A percentile compares a stretch with the other conserved stretches of the same genome.
Conservation (phyloP, 2,888 invertebrate species). For the Drosophila merina region DNA sequence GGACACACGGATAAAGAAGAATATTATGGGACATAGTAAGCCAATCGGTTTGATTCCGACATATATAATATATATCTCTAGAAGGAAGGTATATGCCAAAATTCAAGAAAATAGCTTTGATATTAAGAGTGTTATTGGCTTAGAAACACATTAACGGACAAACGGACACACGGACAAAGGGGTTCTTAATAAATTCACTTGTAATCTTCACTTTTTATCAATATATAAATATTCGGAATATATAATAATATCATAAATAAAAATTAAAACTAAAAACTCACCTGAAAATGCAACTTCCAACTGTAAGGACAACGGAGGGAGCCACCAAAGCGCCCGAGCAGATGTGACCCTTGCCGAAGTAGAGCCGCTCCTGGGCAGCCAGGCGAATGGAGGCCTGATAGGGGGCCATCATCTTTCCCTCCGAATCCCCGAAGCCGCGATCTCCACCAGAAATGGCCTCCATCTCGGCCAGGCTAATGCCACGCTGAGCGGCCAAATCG, state of each 20-base stretch:
- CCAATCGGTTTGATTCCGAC: too few species aligned
- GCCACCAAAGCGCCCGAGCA: slow-evolving; percentile 81
- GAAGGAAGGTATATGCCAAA: too few species aligned
- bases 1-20: too few species aligned
- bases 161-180: too few species aligned
- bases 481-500: slow-evolving; percentile 47
- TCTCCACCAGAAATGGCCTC: slow-evolving; percentile 13
- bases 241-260: neutral
- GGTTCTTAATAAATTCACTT: too few species aligned
- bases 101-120: too few species aligned
- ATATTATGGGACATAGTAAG: too few species aligned
- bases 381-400: slow-evolving; percentile 82
- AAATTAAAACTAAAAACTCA: slow-evolving; percentile 49
- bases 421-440: neutral
- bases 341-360: slow-evolving; percentile 81
- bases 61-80: too few species aligned
- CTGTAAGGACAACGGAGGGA: slow-evolving; percentile 78
- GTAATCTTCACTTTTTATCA: too few species aligned
- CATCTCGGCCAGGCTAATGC: slow-evolving; percentile 41
- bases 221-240: too few species aligned
- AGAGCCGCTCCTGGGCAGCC: slow-evolving; percentile 56
- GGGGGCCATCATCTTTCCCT: slow-evolving; percentile 37
- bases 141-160: too few species aligned
- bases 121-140: too few species aligned
- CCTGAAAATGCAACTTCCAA: slow-evolving; percentile 77